phyloP scores from a whole-genome alignment of 1,140 invertebrate species.

The Achroia grisella region DNA sequence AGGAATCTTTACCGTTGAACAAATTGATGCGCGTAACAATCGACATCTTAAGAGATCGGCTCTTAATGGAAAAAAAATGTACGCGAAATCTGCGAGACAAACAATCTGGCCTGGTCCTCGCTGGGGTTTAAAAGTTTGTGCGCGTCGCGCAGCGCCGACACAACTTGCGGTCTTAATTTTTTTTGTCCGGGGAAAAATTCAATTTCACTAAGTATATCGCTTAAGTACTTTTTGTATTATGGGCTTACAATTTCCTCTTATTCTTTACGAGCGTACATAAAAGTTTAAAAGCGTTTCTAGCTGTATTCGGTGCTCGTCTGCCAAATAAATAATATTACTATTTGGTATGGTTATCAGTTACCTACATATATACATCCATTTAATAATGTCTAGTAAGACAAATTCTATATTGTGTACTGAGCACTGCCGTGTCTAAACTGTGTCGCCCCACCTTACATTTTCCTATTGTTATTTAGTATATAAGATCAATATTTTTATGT shows the following conservation, averaged over 20 bases:
- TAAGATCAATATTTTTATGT: too few species aligned
- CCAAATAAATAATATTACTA: slow-evolving; percentile 26
- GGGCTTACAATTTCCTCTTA: slow-evolving; percentile 29
- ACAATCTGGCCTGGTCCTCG: neutral
- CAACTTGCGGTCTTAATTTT: slow-evolving; percentile 21
- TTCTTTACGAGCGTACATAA: slow-evolving; percentile 11
- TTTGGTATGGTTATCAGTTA: too few species aligned
- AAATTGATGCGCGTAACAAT: too few species aligned
- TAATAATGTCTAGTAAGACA: too few species aligned
- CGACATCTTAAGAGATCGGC: too few species aligned
- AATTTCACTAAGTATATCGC: slow-evolving; percentile 41
- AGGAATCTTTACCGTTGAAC: too few species aligned
- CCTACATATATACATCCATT: too few species aligned
- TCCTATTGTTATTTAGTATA: too few species aligned
- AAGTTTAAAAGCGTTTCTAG: slow-evolving; percentile 9
- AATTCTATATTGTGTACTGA: too few species aligned
- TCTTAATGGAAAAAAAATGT: too few species aligned
- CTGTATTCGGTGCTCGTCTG: slow-evolving; percentile 10
- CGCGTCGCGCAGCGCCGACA: neutral
- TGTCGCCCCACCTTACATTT: too few species aligned
- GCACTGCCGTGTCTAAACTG: too few species aligned
- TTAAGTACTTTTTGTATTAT: slow-evolving; percentile 41
- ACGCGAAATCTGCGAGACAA: neutral
- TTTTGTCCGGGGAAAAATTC: slow-evolving; percentile 29
- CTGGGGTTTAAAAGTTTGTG: neutral